Evolutionary conservation across 2,113 vertebrate species (phyloP), one percentile per base, ranked within the genome.

Genomic region (Neomonachus schauinslandi): DNA sequence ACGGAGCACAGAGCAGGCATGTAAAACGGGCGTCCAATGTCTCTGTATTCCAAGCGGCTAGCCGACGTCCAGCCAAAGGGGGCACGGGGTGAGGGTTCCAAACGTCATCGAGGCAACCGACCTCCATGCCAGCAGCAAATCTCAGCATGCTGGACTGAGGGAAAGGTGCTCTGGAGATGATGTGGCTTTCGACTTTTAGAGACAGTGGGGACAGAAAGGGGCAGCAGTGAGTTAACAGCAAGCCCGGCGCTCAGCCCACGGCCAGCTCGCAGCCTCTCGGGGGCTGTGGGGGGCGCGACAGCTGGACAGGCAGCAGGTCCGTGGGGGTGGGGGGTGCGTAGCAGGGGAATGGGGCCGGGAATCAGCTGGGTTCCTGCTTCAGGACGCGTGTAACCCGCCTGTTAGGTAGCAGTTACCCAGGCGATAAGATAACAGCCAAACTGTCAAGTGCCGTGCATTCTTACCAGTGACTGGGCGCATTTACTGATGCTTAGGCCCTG

Each of bases 271-370:
- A 6, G 15, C 21, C 84, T 65, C 61, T 55, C 10, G 6, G 57
- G 42, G 36, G 21, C 7, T 18, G 65, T 31, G 74, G 59, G 3
- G 46, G 1, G 14, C 0, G 0, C 1, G 21, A 12, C 2, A 3
- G 19, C 11, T 39, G 24, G 24, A 28, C 71, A 26, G 79, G 84
- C 1, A 24, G 53, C 26, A 5, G 19, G 63, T 49, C 57, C 19
- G 6, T 16, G 3, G 16, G 5, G 31, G 10, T 26, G 1, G 42
- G 49, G 55, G 10, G 63, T 7, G 67, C 1, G 24, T 28, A 19
- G 53, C 33, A 11, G 33, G 55, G 77, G 39, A 3, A 5, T 0
- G 26, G 26, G 36, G 59, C 51, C 1, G 1, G 71, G 42, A 14
- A 0, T 11, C 4, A 8, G 53, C 24, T 4, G 61, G 49, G 51